Evolutionary conservation across 2,888 invertebrate species (phyloP).

Genomic region (Drosophila monieri): DNA sequence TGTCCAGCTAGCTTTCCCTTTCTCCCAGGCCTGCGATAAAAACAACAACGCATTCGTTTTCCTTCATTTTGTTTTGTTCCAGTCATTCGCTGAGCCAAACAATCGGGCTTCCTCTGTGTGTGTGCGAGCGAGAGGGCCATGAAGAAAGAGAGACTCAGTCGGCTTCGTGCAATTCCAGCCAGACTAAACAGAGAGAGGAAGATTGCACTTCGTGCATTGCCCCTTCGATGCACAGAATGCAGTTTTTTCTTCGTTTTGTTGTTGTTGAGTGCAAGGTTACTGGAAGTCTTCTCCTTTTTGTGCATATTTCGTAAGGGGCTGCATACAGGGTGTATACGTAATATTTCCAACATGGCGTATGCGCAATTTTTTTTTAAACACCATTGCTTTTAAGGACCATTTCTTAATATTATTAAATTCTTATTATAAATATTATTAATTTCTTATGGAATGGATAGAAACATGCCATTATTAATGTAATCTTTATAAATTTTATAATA

Average conservation of each 20-base stretch:
- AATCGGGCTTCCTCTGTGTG: slow-evolving; percentile 39
- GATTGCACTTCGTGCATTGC: slow-evolving; percentile 16
- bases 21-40: slow-evolving; percentile 5
- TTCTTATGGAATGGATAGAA: too few relatives aligned
- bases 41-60: slow-evolving; percentile 44
- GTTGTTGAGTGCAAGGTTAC: slow-evolving; percentile 67
- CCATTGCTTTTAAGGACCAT: too few relatives aligned
- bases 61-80: slow-evolving; percentile 71
- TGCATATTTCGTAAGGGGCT: slow-evolving; percentile 52
- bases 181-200: slow-evolving; percentile 2
- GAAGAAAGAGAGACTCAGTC: slow-evolving; percentile 24
- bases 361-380: not conserved
- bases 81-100: slow-evolving; percentile 58
- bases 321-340: slow-evolving; percentile 53
- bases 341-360: slow-evolving; percentile 5
- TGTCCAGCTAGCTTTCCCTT: not conserved
- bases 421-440: too few relatives aligned
- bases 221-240: slow-evolving; percentile 22
- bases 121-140: slow-evolving; percentile 10
- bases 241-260: slow-evolving; percentile 2
- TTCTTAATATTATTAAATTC: too few relatives aligned
- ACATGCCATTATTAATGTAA: too few relatives aligned
- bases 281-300: slow-evolving; percentile 64
- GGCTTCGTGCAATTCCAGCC: slow-evolving; percentile 13
- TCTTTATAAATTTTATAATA: too few relatives aligned